Conservation (phyloP, 2,888 invertebrate genomes). For the Diplolepis rosae region DNA sequence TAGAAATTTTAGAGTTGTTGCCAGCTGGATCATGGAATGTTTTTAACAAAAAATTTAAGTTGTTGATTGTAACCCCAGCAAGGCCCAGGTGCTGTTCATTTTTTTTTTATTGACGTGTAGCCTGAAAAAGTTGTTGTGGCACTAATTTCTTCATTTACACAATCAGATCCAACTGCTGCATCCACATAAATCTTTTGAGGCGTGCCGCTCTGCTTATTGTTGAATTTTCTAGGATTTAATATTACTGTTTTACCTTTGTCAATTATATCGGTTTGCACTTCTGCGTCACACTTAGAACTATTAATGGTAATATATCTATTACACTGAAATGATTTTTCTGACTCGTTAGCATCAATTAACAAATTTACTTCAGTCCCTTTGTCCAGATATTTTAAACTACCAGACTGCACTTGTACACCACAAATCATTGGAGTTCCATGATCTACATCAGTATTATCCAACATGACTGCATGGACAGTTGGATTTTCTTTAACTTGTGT, state of each 20-base stretch:
- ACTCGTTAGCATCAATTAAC: too few relatives aligned
- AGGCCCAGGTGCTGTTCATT: slow-evolving; percentile 41
- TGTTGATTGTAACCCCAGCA: slow-evolving; percentile 38
- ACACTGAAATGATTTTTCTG: too few relatives aligned
- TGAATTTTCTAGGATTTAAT: slow-evolving; percentile 31
- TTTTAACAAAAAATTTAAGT: slow-evolving; percentile 41
- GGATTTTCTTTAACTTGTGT: too few relatives aligned
- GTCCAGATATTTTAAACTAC: too few relatives aligned
- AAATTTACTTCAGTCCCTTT: too few relatives aligned
- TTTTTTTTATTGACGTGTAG: too few relatives aligned
- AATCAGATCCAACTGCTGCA: slow-evolving; percentile 26
- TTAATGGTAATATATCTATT: slow-evolving; percentile 36
- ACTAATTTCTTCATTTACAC: not conserved
- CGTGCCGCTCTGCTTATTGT: slow-evolving; percentile 13
- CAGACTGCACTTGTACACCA: too few relatives aligned
- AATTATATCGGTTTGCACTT: slow-evolving; percentile 38
- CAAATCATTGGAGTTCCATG: too few relatives aligned
- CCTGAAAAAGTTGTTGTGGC: too few relatives aligned
- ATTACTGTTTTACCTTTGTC: not conserved
- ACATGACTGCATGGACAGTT: too few relatives aligned
- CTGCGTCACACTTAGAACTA: slow-evolving; percentile 36
- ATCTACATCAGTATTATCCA: too few relatives aligned
- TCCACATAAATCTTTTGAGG: slow-evolving; percentile 28
- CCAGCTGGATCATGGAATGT: slow-evolving; percentile 24
- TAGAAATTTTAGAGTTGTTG: slow-evolving; percentile 36